These are phyloP conservation scores for Cephalopholis sonnerati DNA, from an alignment of 2,113 vertebrate genomes.

Conservation along the genomic window DNA sequence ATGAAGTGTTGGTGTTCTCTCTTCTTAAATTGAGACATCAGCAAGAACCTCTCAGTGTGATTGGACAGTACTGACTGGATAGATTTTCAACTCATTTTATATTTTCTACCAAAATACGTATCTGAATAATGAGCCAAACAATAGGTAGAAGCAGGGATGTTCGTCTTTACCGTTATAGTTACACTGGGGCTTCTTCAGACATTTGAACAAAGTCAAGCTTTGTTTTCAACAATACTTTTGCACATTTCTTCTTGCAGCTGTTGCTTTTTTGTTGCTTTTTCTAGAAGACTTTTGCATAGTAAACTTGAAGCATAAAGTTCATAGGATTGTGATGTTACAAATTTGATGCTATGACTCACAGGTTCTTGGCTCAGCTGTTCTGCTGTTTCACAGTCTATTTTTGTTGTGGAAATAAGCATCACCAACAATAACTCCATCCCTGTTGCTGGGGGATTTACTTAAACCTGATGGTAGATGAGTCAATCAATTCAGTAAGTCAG, in stretches of 20 bases:
- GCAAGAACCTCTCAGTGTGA: not conserved
- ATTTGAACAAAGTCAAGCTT: not conserved
- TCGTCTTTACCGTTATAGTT: not conserved
- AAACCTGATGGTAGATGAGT: not conserved
- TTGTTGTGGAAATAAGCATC: not conserved
- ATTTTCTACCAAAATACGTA: too few species aligned
- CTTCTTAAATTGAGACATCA: not conserved
- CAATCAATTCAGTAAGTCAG: not conserved
- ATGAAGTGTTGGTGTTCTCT: not conserved
- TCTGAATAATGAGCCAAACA: too few species aligned
- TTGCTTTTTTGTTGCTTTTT: not conserved
- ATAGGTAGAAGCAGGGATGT: not conserved
- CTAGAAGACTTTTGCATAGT: not conserved
- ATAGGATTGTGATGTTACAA: not conserved
- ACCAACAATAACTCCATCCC: not conserved
- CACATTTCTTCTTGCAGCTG: too few species aligned
- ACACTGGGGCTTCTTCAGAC: not conserved
- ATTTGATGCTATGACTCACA: not conserved
- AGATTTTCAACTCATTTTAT: not conserved
- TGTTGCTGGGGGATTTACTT: too few species aligned
- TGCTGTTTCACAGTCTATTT: not conserved
- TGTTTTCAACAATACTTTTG: not conserved
- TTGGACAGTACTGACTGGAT: not conserved
- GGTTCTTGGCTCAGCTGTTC: not conserved
- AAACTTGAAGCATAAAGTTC: too few species aligned